Evolutionary conservation across 2,113 vertebrate species (phyloP).

Genomic region (Philantomba maxwellii): DNA sequence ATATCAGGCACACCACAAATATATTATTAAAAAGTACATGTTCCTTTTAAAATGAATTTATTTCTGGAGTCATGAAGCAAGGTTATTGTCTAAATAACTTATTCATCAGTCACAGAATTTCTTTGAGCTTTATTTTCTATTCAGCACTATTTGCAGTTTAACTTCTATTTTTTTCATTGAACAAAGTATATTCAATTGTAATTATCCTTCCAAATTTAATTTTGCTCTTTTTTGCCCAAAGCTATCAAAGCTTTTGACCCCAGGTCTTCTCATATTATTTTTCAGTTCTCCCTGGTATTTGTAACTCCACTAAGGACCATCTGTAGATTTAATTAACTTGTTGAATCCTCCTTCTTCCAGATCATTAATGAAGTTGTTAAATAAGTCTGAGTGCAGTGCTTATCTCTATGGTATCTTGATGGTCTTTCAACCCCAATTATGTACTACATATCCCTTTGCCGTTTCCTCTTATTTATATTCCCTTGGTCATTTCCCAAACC

Average conservation of each 20-base stretch:
- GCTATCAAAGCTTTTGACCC: constrained; percentile 51
- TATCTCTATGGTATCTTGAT: constrained; percentile 2
- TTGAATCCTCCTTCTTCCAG: constrained; percentile 26
- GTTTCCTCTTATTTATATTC: not conserved
- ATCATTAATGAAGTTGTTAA: constrained; percentile 63
- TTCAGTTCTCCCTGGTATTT: constrained; percentile 51
- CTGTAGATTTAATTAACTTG: constrained; percentile 69
- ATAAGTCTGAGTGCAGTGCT: constrained; percentile 32
- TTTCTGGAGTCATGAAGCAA: not conserved
- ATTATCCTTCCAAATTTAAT: constrained; percentile 50
- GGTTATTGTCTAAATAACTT: not conserved
- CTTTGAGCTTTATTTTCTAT: not conserved
- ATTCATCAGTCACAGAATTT: not conserved
- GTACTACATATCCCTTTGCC: not conserved
- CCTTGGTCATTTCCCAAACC: not conserved
- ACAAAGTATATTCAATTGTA: constrained; percentile 44
- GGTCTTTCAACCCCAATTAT: constrained; percentile 50
- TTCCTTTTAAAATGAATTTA: not conserved
- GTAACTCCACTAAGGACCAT: constrained; percentile 45
- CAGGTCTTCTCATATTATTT: constrained; percentile 45
- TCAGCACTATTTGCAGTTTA: not conserved
- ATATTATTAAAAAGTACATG: not conserved
- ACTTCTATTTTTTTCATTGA: not conserved
- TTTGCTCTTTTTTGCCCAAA: constrained; percentile 49
- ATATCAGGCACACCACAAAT: not conserved